phyloP scores from a whole-genome alignment of 64 coral and sea anemone species.

The Montipora capricornis region DNA sequence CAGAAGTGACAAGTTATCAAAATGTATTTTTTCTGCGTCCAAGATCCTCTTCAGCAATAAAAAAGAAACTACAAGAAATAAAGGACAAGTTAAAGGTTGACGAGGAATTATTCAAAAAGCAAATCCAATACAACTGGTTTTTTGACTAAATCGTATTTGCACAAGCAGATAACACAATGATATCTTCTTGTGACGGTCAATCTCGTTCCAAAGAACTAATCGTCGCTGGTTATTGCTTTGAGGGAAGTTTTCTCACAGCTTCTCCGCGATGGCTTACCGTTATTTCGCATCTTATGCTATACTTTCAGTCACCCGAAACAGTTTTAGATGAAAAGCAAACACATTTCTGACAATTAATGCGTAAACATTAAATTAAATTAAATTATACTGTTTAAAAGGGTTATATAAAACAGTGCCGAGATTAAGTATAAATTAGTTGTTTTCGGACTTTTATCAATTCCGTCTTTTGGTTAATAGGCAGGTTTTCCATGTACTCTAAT shows the following conservation, averaged over 20 bases:
- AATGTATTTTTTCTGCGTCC: conserved; percentile 18
- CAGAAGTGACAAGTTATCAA: conserved; percentile 18
- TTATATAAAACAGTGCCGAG: conserved; percentile 18
- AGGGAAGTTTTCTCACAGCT: conserved; percentile 8
- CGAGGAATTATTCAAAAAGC: conserved; percentile 39
- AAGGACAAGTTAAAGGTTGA: conserved; percentile 8
- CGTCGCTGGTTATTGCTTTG: conserved; percentile 1
- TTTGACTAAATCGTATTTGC: conserved; percentile 34
- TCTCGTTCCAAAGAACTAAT: conserved; percentile 9
- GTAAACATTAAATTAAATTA: conserved; percentile 12
- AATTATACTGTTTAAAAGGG: conserved; percentile 18
- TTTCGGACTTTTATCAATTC: conserved; percentile 23
- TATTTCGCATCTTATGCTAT: background rate
- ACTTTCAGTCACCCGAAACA: conserved; percentile 10
- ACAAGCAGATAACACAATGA: conserved; percentile 5
- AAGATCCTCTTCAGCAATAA: conserved; percentile 11
- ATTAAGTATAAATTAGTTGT: conserved; percentile 37
- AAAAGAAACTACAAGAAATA: conserved; percentile 30
- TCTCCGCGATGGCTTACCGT: background rate
- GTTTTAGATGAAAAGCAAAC: background rate
- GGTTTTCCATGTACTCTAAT: conserved; percentile 13
- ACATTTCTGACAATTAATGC: background rate
- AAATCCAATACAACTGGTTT: conserved; percentile 27
- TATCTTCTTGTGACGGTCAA: background rate
- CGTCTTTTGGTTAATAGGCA: conserved; percentile 25